Percentiles rank a stretch among this genome's conserved stretches.
Evolutionary conservation across 2,888 invertebrate species (phyloP).

Genomic region (Leptinotarsa rubiginosa): DNA sequence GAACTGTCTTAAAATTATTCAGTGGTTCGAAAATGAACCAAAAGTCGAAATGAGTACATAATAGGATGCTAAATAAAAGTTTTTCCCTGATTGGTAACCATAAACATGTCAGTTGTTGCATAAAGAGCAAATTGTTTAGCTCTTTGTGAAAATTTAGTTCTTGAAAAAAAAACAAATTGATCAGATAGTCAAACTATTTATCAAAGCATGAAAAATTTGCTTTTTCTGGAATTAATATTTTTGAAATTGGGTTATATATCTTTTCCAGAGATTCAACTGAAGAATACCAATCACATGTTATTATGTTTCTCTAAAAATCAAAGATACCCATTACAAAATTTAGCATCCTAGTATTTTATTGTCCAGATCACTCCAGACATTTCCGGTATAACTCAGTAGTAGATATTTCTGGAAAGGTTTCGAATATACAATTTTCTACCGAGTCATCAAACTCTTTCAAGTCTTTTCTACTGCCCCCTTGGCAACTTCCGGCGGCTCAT

Average conservation of each 20-base stretch:
- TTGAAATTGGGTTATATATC: background rate
- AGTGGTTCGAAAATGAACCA: slow-evolving; percentile 14
- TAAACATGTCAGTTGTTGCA: no score
- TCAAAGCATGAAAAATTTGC: no score
- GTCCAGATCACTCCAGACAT: background rate
- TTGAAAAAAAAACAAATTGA: no score
- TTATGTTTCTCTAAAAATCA: background rate
- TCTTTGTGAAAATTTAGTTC: no score
- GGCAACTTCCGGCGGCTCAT: slow-evolving; percentile 55
- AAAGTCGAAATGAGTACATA: background rate
- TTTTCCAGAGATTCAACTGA: background rate
- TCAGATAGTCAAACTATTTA: no score
- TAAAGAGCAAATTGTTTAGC: no score
- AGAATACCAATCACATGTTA: background rate
- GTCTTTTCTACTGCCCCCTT: slow-evolving; percentile 41
- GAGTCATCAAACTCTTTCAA: slow-evolving; percentile 28
- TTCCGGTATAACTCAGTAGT: background rate
- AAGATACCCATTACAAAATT: background rate
- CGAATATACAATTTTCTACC: background rate
- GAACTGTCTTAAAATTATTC: slow-evolving; percentile 8
- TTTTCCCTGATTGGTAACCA: no score
- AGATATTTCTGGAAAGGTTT: background rate
- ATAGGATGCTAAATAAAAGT: background rate
- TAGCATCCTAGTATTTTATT: background rate
- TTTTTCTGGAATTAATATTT: no score